Percentiles rank a stretch among this genome's conserved stretches.
Conservation (phyloP, 2,113 vertebrate species). For the Merops nubicus region DNA sequence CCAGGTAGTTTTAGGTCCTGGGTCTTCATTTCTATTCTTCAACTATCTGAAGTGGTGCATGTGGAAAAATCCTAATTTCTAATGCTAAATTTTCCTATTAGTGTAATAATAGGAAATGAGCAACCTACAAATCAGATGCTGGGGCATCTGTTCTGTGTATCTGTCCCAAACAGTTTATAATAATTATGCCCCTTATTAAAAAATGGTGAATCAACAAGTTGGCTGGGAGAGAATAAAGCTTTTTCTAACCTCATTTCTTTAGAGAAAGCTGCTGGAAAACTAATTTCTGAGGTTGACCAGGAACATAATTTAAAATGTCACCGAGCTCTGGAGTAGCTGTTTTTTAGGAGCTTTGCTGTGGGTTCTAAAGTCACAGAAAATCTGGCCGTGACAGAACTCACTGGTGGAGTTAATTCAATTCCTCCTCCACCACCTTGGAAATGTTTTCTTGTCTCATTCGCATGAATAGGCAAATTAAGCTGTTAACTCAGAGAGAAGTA, state of each 20-base stretch:
- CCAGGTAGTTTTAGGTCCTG: neutral
- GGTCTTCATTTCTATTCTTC: neutral
- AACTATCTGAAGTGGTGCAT: neutral
- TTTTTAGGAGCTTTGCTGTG: neutral
- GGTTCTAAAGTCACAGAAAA: neutral
- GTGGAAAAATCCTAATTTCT: neutral
- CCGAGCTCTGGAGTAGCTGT: neutral
- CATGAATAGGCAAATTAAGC: constrained; percentile 37
- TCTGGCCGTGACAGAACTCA: neutral
- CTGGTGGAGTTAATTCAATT: constrained; percentile 40
- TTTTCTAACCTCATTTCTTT: neutral
- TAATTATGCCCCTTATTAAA: constrained; percentile 65
- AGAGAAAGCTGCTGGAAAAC: neutral
- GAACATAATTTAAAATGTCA: neutral
- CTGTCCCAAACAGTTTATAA: constrained; percentile 71
- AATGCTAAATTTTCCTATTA: neutral
- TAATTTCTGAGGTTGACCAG: neutral
- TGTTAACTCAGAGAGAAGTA: neutral
- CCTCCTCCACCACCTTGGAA: constrained; percentile 15
- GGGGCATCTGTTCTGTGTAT: constrained; percentile 64
- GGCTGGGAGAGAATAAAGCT: constrained; percentile 28
- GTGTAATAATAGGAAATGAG: constrained; percentile 61
- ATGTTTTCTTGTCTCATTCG: constrained; percentile 8
- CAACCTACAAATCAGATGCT: constrained; percentile 72
- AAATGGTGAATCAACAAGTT: constrained; percentile 57